phyloP scores from a whole-genome alignment of 2,113 vertebrate species.

The Xenus cinereus region DNA sequence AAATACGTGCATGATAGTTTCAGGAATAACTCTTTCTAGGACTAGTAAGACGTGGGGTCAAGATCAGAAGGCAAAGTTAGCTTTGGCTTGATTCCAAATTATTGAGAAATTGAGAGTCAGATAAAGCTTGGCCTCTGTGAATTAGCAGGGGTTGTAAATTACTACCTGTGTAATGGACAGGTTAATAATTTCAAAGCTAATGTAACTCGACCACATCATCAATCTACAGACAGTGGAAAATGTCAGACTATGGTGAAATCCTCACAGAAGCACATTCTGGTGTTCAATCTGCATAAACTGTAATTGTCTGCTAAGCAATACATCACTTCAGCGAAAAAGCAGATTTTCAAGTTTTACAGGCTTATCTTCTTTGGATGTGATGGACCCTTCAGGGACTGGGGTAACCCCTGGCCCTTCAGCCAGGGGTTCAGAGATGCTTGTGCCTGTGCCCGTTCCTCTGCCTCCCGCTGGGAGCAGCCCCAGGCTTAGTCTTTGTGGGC shows the following conservation, averaged over 20 bases:
- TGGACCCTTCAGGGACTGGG: background rate
- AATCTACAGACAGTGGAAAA: background rate
- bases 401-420: background rate
- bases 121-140: background rate
- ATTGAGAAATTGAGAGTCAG: background rate
- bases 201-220: background rate
- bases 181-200: conserved; percentile 1
- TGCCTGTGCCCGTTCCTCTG: background rate
- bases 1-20: background rate
- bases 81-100: background rate
- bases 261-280: background rate
- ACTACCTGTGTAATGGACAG: background rate
- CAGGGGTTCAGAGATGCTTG: background rate
- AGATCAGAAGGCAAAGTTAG: background rate
- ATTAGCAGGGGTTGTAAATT: conserved; percentile 24
- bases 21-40: background rate
- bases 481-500: background rate
- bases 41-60: background rate
- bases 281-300: background rate
- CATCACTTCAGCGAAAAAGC: background rate
- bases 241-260: background rate
- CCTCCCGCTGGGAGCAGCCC: background rate
- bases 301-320: background rate
- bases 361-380: background rate
- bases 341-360: background rate